Evolutionary conservation across 2,113 vertebrate species (phyloP), one percentile per base, ranked within the genome.

Genomic region (Hypomesus transpacificus): DNA sequence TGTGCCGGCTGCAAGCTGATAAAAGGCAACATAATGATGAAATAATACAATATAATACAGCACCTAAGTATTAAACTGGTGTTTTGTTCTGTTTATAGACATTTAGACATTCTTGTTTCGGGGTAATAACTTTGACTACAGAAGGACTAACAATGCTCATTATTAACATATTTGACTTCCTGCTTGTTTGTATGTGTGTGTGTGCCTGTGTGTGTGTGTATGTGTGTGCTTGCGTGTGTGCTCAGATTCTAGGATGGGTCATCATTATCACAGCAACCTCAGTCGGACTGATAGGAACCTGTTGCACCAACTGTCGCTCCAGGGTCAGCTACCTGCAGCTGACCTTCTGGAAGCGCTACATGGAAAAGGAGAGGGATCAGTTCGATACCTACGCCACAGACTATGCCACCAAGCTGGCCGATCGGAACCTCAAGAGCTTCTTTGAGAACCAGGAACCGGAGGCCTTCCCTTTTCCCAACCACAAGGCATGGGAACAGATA

Each of bases 291-390:
- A 18, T 87, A 5, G 85, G 87, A 0, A 87, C 88, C 46, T 93
- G 92, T 78, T 90, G 62, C 69, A 89, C 59, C 4, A 92, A 91
- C 82, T 93, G 92, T 59, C 85, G 87, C 63, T 93, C 92, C 65
- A 68, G 89, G 67, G 90, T 94, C 59, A 93, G 92, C 84, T 94
- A 83, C 85, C 80, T 94, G 73, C 92, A 94, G 84, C 86, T 89
- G 39, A 91, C 84, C 0, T 94, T 93, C 69, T 92, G 89, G 90
- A 91, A 89, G 66, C 71, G 75, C 56, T 94, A 94, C 52, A n/a
- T 86, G 16, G 85, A 91, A 58, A 91, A 90, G 62, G 92, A 94
- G 76, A 86, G 74, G 24, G 85, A 90, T 68, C 74, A 77, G 20
- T 92, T 94, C 14, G 90, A 93, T 1, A 0, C 22, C 6, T 90